A percentile compares a stretch with the other conserved stretches of the same genome.
These are phyloP conservation scores for Solenopsis invicta DNA, from an alignment of 1,140 invertebrate genomes.

Conservation along the genomic window DNA sequence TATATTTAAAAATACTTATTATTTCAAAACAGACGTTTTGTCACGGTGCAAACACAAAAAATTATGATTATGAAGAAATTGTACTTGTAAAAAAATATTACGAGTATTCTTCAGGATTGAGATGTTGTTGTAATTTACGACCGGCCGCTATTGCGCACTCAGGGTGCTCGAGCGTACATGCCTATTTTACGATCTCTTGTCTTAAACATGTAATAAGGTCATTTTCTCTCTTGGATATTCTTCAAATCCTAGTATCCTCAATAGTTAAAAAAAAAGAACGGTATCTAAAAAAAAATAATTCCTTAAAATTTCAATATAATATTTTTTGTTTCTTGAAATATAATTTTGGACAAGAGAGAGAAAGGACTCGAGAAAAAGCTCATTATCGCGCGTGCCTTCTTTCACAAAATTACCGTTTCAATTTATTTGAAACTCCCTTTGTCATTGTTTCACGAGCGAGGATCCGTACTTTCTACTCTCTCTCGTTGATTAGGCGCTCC, in stretches of 20 bases:
- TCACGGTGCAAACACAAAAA: too few species aligned
- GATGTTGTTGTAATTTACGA: too few species aligned
- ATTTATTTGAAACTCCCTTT: not conserved
- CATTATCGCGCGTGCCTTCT: not conserved
- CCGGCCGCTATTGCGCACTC: too few species aligned
- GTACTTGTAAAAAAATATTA: too few species aligned
- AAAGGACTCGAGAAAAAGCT: not conserved
- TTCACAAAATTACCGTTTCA: not conserved
- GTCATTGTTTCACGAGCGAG: not conserved
- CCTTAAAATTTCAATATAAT: too few species aligned
- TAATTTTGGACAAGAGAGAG: not conserved
- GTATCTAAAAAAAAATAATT: not conserved
- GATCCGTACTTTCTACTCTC: constrained; percentile 47
- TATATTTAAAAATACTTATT: too few species aligned
- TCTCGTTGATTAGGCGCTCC: constrained; percentile 41
- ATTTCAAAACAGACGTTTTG: too few species aligned
- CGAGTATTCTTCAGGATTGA: too few species aligned
- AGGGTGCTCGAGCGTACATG: too few species aligned
- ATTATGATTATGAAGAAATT: too few species aligned
- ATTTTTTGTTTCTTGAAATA: not conserved
- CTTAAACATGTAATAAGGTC: too few species aligned
- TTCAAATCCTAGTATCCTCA: not conserved
- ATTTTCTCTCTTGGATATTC: not conserved
- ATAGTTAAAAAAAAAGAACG: not conserved
- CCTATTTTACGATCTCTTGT: too few species aligned